Conservation (phyloP, 2,113 vertebrate genomes). For the Ornithorhynchus anatinus region DNA sequence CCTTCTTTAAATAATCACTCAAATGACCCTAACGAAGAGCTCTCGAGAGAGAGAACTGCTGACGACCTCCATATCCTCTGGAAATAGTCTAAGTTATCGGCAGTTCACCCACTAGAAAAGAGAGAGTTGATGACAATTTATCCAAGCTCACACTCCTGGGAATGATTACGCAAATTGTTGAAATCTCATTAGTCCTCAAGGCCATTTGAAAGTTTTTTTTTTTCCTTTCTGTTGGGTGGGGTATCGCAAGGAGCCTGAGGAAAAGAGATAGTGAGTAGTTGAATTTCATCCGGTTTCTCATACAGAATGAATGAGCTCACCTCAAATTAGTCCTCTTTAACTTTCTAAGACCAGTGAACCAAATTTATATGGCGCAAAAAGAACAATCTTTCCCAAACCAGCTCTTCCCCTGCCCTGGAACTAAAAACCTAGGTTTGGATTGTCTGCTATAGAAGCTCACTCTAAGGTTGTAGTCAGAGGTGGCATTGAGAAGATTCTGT, state of each 20-base stretch:
- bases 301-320: constrained; percentile 15
- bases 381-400: not conserved
- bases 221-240: not conserved
- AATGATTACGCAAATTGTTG: not conserved
- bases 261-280: not conserved
- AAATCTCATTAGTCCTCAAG: constrained; percentile 3
- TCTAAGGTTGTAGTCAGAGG: too few relatives aligned
- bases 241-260: not conserved
- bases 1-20: too few relatives aligned
- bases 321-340: constrained; percentile 17
- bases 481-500: too few relatives aligned
- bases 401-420: too few relatives aligned
- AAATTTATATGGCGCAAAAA: constrained; percentile 14
- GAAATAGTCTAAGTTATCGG: not conserved
- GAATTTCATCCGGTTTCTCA: constrained; percentile 11
- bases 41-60: not conserved
- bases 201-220: not conserved
- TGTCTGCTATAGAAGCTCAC: too few relatives aligned
- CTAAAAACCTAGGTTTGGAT: too few relatives aligned
- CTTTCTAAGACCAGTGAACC: constrained; percentile 6
- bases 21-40: too few relatives aligned
- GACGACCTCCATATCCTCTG: not conserved
- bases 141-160: not conserved
- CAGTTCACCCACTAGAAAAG: not conserved
- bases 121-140: not conserved